Percentiles rank a stretch among this genome's conserved stretches.
Evolutionary conservation across 2,888 invertebrate genomes (phyloP).

Genomic region (Machimus rusticus): DNA sequence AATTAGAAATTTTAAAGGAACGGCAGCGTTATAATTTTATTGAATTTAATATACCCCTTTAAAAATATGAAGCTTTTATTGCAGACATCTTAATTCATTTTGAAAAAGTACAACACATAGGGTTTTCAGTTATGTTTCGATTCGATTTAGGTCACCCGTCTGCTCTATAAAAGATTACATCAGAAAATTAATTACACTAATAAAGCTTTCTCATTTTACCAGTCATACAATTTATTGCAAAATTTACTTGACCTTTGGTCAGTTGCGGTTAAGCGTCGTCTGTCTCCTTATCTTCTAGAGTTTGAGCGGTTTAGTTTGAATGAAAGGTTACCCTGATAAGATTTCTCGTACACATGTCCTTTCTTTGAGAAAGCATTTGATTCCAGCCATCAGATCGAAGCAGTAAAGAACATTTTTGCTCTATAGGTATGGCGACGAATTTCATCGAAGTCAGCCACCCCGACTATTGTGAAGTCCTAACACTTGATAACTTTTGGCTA

Average conservation of each 20-base stretch:
- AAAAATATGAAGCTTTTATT: too few relatives aligned
- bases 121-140: neutral
- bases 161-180: neutral
- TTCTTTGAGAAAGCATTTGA: neutral
- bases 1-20: too few relatives aligned
- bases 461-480: conserved; percentile 47
- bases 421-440: conserved; percentile 33
- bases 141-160: neutral
- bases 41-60: too few relatives aligned
- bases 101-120: too few relatives aligned
- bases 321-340: conserved; percentile 8
- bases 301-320: neutral
- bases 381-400: neutral
- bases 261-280: neutral
- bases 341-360: neutral
- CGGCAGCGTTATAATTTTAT: too few relatives aligned
- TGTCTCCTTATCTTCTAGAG: neutral
- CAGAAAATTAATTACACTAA: neutral
- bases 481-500: conserved; percentile 57
- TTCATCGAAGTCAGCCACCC: conserved; percentile 43
- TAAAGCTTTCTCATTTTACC: neutral
- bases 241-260: neutral
- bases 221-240: neutral
- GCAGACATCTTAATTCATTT: too few relatives aligned
- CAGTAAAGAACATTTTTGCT: neutral